Evolutionary conservation across 2,797 vertebrate species (phyloP).

Genomic region (Nyctalus aviator): DNA sequence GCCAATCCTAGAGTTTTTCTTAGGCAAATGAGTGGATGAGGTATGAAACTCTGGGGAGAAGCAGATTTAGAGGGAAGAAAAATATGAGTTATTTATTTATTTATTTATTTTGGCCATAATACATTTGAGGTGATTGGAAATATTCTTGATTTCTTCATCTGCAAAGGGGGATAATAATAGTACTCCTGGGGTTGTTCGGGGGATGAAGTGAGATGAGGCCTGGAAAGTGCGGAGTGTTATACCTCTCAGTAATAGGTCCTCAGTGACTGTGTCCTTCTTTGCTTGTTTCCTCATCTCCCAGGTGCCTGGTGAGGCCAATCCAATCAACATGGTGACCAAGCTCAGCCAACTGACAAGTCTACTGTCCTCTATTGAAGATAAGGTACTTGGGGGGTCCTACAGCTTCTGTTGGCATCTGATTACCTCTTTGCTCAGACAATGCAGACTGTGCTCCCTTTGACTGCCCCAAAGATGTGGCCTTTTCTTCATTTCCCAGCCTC

Average conservation of each 20-base stretch:
- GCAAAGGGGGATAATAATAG: not conserved
- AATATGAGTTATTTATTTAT: not conserved
- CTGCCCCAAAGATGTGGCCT: not conserved
- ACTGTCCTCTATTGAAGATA: slow-evolving; percentile 96
- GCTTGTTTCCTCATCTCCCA: slow-evolving; percentile 78
- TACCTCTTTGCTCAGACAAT: not conserved
- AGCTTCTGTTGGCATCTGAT: not conserved
- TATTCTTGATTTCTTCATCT: not conserved
- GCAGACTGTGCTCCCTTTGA: not conserved
- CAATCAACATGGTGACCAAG: slow-evolving; percentile 88
- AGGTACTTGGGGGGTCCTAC: slow-evolving; percentile 87
- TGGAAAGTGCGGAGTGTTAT: rapidly evolving
- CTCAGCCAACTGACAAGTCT: slow-evolving; percentile 94
- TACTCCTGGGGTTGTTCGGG: rapidly evolving
- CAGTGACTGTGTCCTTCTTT: rapidly evolving
- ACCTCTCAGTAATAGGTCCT: rapidly evolving
- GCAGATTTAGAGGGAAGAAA: not conserved
- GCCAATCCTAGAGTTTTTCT: not conserved
- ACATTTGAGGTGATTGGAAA: not conserved
- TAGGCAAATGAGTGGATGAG: not conserved
- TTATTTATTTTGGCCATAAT: not conserved
- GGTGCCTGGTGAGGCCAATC: slow-evolving; percentile 89
- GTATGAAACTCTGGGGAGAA: not conserved
- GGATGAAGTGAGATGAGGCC: rapidly evolving
- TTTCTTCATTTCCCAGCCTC: not conserved